Conservation (phyloP, 2,888 invertebrate genomes). For the Resseliella maxima region DNA sequence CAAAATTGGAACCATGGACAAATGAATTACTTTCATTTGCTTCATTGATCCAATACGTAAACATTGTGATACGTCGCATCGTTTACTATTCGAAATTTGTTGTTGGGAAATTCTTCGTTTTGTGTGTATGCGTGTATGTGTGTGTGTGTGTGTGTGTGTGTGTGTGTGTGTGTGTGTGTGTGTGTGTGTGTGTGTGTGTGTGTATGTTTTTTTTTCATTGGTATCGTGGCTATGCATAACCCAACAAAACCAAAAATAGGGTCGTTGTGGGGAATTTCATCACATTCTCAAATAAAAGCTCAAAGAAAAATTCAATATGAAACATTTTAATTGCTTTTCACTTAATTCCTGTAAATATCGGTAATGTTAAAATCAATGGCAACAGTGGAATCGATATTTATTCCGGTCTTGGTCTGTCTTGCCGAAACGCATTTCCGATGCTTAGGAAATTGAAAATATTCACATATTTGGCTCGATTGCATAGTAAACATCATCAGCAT, state of each 20-base stretch:
- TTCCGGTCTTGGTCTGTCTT: neutral
- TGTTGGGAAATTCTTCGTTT: neutral
- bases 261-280: neutral
- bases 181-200: too few relatives aligned
- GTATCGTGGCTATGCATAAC: neutral
- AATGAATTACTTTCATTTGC: neutral
- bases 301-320: neutral
- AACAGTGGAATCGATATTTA: neutral
- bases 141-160: too few relatives aligned
- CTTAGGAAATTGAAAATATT: conserved; percentile 14
- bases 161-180: too few relatives aligned
- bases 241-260: too few relatives aligned
- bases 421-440: neutral
- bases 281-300: neutral
- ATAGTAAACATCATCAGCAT: neutral
- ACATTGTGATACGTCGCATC: neutral
- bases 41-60: neutral
- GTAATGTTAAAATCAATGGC: conserved; percentile 8
- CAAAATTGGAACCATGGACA: neutral
- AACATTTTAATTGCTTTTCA: conserved; percentile 35
- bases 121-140: too few relatives aligned
- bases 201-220: too few relatives aligned
- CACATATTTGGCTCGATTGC: neutral
- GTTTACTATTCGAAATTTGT: neutral
- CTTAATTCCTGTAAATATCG: conserved; percentile 38